Evolutionary conservation across 2,113 vertebrate species (phyloP), one percentile per base, ranked within the genome.

Genomic region (Lophius piscatorius): DNA sequence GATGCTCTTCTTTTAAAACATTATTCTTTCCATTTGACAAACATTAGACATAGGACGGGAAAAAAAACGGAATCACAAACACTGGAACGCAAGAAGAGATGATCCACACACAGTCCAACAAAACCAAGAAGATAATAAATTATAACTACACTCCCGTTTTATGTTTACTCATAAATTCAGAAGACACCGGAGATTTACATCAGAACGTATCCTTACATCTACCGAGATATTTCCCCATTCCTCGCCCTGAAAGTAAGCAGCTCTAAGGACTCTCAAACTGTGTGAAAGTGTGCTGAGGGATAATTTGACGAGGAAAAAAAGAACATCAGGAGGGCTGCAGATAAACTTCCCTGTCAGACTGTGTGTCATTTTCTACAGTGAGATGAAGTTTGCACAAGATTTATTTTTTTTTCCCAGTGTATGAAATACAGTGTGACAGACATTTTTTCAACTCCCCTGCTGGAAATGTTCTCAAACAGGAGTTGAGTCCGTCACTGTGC

Each of bases 141-240:
- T 72, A 74, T 59, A 66, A 70, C 55, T 61, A 29, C 4, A 17
- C 36, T 56, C 35, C 46, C 18, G 50, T 70, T 63, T 71, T 29
- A 60, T 74, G 54, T 84, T 76, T 70, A 63, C 67, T 57, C 59
- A 40, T 68, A 52, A 76, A 73, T 73, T 60, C 64, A 44, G 22
- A 13, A 10, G 49, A 63, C 71, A 39, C 64, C 26, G 41, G 74
- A 77, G 74, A 69, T 67, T 80, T 63, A 29, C 50, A 72, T 66
- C 70, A 56, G 51, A 64, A 31, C 46, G 9, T 44, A 16, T 60
- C 63, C 34, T 66, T 56, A 23, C 47, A 74, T 60, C 63, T 50
- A 59, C 34, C 36, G 29, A 9, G 46, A 59, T 38, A 18, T 33
- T 44, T 57, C 14, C 9, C 40, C 6, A n/a, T n/a, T 47, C 29